phyloP scores from a whole-genome alignment of 2,888 invertebrate species.

The Sialis fuliginosa region DNA sequence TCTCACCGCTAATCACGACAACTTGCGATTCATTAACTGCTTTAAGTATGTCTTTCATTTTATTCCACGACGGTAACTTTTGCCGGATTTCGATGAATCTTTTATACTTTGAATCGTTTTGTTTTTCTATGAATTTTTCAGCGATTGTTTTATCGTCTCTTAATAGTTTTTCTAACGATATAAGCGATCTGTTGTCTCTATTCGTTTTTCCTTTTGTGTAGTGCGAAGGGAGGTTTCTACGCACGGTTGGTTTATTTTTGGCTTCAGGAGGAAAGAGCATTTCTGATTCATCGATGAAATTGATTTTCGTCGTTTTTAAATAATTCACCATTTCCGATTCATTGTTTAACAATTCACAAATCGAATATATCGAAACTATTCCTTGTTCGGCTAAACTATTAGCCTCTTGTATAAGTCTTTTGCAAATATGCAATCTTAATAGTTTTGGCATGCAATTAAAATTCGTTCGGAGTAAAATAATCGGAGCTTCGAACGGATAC shows the following conservation, averaged over 20 bases:
- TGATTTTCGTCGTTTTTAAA: slow-evolving; percentile 36
- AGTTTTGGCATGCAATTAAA: slow-evolving; percentile 42
- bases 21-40: slow-evolving; percentile 44
- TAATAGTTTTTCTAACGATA: slow-evolving; percentile 32
- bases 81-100: slow-evolving; percentile 44
- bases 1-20: slow-evolving; percentile 64
- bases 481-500: slow-evolving; percentile 59
- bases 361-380: slow-evolving; percentile 51
- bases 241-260: slow-evolving; percentile 14
- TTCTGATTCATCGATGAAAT: slow-evolving; percentile 40
- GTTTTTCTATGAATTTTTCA: slow-evolving; percentile 40
- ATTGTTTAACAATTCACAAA: slow-evolving; percentile 51
- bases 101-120: slow-evolving; percentile 39
- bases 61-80: slow-evolving; percentile 55
- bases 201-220: slow-evolving; percentile 42
- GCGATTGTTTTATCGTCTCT: slow-evolving; percentile 44
- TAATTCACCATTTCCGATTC: slow-evolving; percentile 44
- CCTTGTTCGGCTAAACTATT: slow-evolving; percentile 43
- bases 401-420: slow-evolving; percentile 50
- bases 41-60: slow-evolving; percentile 48
- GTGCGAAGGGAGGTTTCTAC: slow-evolving; percentile 34
- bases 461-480: slow-evolving; percentile 47
- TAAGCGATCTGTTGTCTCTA: slow-evolving; percentile 30
- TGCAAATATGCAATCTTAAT: slow-evolving; percentile 44
- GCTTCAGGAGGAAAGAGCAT: slow-evolving; percentile 19